phyloP scores from a whole-genome alignment of 2,888 invertebrate species.

The Plagiodera versicolora region DNA sequence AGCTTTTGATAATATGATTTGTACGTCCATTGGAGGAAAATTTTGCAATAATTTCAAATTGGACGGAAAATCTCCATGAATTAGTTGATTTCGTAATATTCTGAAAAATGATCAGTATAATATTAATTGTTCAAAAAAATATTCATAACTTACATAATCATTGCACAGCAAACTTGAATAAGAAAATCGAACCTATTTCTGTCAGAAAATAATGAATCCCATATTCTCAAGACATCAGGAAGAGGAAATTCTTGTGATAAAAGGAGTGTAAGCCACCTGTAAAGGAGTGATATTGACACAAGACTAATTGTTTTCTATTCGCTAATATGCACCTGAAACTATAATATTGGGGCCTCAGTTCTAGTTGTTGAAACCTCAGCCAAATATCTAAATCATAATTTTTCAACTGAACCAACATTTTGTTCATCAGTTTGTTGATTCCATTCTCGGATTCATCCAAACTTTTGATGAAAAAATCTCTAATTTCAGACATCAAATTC shows the following conservation, averaged over 20 bases:
- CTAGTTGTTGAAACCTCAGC: constrained; percentile 76
- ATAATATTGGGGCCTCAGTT: constrained; percentile 93
- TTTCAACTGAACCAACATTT: constrained; percentile 75
- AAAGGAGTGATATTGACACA: constrained; percentile 38
- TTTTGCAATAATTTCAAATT: constrained; percentile 94
- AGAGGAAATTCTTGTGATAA: constrained; percentile 97
- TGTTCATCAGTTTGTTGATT: constrained; percentile 87
- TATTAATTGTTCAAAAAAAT: constrained; percentile 2
- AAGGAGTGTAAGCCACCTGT: constrained; percentile 91
- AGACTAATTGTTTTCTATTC: neutral
- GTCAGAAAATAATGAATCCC: constrained; percentile 96
- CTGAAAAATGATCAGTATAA: constrained; percentile 56
- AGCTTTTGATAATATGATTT: constrained; percentile 78
- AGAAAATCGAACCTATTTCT: constrained; percentile 87
- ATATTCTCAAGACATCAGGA: constrained; percentile 95
- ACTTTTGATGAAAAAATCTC: constrained; percentile 96
- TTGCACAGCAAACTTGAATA: constrained; percentile 91
- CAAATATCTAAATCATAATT: constrained; percentile 77
- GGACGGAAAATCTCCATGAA: constrained; percentile 87
- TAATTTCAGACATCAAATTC: constrained; percentile 95
- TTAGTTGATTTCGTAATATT: constrained; percentile 78
- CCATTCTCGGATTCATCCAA: constrained; percentile 92
- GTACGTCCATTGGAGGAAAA: constrained; percentile 87
- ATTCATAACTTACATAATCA: constrained; percentile 83
- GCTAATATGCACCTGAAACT: constrained; percentile 74